Percentiles rank a stretch among this genome's conserved stretches.
Conservation (phyloP, 2,888 invertebrate species). For the Papilio demoleus region DNA sequence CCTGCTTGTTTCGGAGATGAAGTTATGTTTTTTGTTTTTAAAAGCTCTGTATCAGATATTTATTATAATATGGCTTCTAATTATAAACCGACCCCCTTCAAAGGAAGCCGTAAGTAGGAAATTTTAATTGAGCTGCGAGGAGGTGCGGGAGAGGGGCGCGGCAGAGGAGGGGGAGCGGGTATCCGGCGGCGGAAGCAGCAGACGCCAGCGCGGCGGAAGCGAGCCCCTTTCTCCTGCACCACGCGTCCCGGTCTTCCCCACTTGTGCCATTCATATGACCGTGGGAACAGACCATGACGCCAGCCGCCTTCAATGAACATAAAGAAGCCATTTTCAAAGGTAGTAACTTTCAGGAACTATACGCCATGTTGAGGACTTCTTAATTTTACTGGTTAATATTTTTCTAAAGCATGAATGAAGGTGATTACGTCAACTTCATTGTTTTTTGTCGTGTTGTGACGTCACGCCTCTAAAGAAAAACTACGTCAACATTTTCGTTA, state of each 20-base stretch:
- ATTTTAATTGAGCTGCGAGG: conserved; percentile 77
- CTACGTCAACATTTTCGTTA: neutral
- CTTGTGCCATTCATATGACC: conserved; percentile 67
- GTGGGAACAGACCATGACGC: conserved; percentile 72
- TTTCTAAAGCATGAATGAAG: conserved; percentile 59
- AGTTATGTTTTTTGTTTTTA: neutral
- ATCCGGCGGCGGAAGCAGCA: conserved; percentile 75
- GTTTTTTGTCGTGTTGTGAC: neutral
- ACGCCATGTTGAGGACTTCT: conserved; percentile 54
- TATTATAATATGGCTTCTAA: conserved; percentile 33
- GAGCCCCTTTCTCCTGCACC: conserved; percentile 75
- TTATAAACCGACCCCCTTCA: conserved; percentile 52
- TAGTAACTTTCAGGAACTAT: conserved; percentile 61
- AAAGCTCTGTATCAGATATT: neutral
- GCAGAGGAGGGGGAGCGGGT: conserved; percentile 67
- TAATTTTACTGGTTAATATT: conserved; percentile 59
- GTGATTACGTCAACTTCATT: conserved; percentile 11
- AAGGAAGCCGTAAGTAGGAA: conserved; percentile 77
- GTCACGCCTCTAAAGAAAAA: neutral
- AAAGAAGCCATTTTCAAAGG: conserved; percentile 60
- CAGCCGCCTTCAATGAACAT: conserved; percentile 70
- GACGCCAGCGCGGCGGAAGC: conserved; percentile 73
- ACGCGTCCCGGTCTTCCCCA: conserved; percentile 54
- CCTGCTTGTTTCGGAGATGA: neutral
- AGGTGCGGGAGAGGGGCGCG: conserved; percentile 51